phyloP scores from a whole-genome alignment of 1,140 invertebrate species.

The Wiebesia pumilae region DNA sequence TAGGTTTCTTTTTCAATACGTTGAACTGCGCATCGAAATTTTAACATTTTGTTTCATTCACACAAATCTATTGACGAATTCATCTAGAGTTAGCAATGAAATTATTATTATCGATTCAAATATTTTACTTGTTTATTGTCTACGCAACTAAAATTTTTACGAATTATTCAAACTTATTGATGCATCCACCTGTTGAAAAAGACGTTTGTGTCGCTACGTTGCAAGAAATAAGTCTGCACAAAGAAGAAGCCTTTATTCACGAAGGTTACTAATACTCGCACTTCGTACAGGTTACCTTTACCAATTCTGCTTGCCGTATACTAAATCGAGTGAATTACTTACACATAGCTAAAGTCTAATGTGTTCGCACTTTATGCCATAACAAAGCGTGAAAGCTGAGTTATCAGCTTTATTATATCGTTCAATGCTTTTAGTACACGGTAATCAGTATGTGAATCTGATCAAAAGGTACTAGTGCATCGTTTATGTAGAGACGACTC shows the following conservation, averaged over 20 bases:
- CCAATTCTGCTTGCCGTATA: slow-evolving; percentile 27
- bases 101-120: not conserved
- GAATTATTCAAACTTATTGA: not conserved
- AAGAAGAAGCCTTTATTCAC: slow-evolving; percentile 40
- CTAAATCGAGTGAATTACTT: slow-evolving; percentile 39
- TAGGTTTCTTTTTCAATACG: not conserved
- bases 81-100: not conserved
- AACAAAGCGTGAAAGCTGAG: not conserved
- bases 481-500: not conserved
- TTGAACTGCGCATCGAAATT: not conserved
- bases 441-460: not conserved
- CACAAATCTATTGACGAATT: not conserved
- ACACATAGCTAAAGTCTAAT: slow-evolving; percentile 16
- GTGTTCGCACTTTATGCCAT: slow-evolving; percentile 5
- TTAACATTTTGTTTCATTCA: not conserved
- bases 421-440: slow-evolving; percentile 7
- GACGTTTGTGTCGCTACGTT: slow-evolving; percentile 21
- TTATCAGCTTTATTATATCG: slow-evolving; percentile 8
- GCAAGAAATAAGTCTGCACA: not conserved
- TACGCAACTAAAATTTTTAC: not conserved
- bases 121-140: not conserved
- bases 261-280: slow-evolving; percentile 17
- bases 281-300: slow-evolving; percentile 10
- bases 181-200: slow-evolving; percentile 38
- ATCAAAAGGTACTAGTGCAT: slow-evolving; percentile 14